Evolutionary conservation across 2,888 invertebrate genomes (phyloP).

Genomic region (Embidobia sp.): DNA sequence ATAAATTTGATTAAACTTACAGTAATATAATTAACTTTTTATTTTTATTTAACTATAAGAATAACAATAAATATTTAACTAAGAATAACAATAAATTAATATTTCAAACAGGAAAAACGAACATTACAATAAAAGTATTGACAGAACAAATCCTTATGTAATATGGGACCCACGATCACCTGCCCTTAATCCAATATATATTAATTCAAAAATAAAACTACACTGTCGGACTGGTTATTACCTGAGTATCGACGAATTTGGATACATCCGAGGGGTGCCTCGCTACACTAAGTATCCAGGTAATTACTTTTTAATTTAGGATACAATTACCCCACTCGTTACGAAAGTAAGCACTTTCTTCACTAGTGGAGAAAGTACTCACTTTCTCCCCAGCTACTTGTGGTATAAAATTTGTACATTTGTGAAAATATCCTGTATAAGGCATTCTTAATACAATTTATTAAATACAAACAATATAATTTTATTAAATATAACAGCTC

Average conservation of each 20-base stretch:
- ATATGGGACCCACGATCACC: conserved; percentile 72
- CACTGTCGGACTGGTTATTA: conserved; percentile 84
- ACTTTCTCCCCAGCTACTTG: too few relatives aligned
- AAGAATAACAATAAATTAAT: too few relatives aligned
- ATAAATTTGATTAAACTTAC: too few relatives aligned
- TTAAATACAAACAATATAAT: too few relatives aligned
- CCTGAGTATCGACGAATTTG: conserved; percentile 83
- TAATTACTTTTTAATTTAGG: too few relatives aligned
- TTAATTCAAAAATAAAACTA: conserved; percentile 82
- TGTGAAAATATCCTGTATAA: too few relatives aligned
- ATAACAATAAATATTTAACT: neutral
- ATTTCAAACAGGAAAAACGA: conserved; percentile 28
- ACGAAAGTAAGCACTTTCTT: too few relatives aligned
- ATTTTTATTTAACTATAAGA: too few relatives aligned
- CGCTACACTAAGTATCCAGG: conserved; percentile 83
- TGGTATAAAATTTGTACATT: too few relatives aligned
- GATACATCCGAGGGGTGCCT: conserved; percentile 82
- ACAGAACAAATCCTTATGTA: conserved; percentile 60
- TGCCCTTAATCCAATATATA: conserved; percentile 81
- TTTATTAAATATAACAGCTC: neutral
- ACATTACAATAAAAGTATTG: neutral
- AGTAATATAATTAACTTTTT: neutral
- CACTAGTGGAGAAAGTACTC: too few relatives aligned
- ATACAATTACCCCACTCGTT: too few relatives aligned
- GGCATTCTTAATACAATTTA: too few relatives aligned